Base-by-base conservation (phyloP, 2,888 invertebrate species). In the Dendrolimus houi region DNA sequence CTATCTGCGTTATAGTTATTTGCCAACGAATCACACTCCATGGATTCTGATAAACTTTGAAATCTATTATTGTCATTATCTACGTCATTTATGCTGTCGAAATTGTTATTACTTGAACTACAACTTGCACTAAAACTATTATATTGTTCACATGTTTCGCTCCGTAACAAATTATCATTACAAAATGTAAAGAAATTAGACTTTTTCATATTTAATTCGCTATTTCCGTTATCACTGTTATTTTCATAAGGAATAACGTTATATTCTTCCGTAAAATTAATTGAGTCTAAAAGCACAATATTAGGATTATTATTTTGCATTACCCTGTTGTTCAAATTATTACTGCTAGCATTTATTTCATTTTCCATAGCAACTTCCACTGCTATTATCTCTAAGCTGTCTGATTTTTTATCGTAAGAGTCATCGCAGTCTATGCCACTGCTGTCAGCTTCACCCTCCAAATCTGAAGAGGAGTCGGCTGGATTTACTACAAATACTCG, bases 401-500 rank as follows among this genome's bases (percentile, higher is more conserved):
- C 88, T 1, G 87, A 87, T 68, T 86, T 89, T 67, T 84, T 87
- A 65, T 88, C 88, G 66, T 93, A 93, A 63, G 94, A 92, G 72
- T 94, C 94, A 47, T 94, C 94, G 55, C 93, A 93, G 67, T 93
- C 92, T 55, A 90, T 92, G 54, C 93, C 92, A 58, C 91, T 91
- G 62, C 91, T 90, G 62, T 92, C 92, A 1, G 92, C 93, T 58
- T 92, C 92, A 66, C 92, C 89, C 57, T 93, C 93, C 53, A 92
- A 84, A 57, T 92, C 93, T 0, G 92, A 93, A 2, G 93, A 93
- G 8, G 93, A 93, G 56, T 92, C 91, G 17, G 85, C 86, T 8
- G 93, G 93, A 70, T 94, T 94, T 17, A 94, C 94, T 1, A 94
- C 92, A 72, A 94, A 94, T 14, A 94, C 93, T 58, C 94, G 92